Evolutionary conservation across 2,888 invertebrate genomes (phyloP), one percentile per base, ranked within the genome.

Genomic region (Nomada fabriciana): DNA sequence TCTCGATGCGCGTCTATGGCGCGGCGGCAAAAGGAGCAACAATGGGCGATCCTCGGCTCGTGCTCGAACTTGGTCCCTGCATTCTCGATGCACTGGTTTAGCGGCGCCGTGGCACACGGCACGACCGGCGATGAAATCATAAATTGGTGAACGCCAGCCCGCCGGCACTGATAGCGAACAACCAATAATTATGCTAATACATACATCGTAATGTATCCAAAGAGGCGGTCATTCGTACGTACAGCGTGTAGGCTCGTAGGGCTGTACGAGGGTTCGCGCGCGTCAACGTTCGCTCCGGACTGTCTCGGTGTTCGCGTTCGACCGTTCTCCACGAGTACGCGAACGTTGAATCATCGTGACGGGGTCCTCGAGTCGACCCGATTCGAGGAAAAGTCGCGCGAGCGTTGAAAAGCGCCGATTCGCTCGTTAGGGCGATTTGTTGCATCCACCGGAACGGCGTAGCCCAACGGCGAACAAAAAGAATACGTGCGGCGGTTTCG

Each of bases 151-250:
- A 92, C 90, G 89, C 89, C 87, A 87, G 90, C 90, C 91, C 92
- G 89, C 92, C 90, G 92, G 92, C 92, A 90, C 91, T 91, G 92
- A 92, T 92, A 91, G 91, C 88, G 89, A 89, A 85, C 91, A 92
- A 92, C 92, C 91, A 91, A 91, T 92, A 92, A 92, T 92, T 92
- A 92, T 92, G 92, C 90, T 92, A 92, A 92, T 92, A 91, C 90
- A 89, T 89, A 89, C 90, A 90, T 88, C 89, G 91, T 91, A 91
- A 91, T 91, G 88, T 88, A 90, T 90, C 89, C 85, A 89, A 88
- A 90, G 89, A 89, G 90, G 89, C 91, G 90, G 90, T 89, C 89
- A 89, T 90, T 90, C 90, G 88, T 89, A 89, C 85, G 83, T 81
- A 47, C 47, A 76, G 76, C 82, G 78, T 61, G 77, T 61, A 75